These are phyloP conservation scores for Mesoligia furuncula DNA, from an alignment of 2,888 invertebrate genomes.

Conservation along the genomic window DNA sequence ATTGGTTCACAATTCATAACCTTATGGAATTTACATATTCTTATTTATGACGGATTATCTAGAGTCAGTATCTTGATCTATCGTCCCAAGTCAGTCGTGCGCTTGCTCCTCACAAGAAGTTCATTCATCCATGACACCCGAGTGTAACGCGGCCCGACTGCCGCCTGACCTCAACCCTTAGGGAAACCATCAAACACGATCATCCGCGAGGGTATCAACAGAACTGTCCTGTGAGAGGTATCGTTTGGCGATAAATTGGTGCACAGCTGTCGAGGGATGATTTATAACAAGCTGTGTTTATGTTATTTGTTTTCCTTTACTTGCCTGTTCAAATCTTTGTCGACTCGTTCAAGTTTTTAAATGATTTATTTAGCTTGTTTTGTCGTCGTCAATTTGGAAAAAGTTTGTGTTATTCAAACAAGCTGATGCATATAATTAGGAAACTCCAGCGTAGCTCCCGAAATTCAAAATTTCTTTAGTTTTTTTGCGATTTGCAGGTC, in stretches of 20 bases:
- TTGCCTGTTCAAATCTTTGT: constrained; percentile 4
- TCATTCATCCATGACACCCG: constrained; percentile 40
- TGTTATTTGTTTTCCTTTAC: constrained; percentile 27
- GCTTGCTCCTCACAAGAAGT: constrained; percentile 29
- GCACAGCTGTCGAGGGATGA: constrained; percentile 47
- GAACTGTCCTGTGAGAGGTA: constrained; percentile 41
- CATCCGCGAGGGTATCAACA: constrained; percentile 41
- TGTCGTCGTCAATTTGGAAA: neutral
- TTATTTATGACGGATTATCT: constrained; percentile 4
- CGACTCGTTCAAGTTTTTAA: neutral
- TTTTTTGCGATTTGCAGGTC: no score
- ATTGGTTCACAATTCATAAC: neutral
- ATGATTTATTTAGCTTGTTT: neutral
- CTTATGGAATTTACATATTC: neutral
- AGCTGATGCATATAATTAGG: neutral
- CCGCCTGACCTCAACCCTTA: constrained; percentile 43
- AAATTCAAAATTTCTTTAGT: neutral
- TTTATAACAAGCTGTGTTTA: constrained; percentile 40
- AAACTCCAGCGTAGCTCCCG: neutral
- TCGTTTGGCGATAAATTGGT: constrained; percentile 50
- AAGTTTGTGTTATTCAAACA: neutral
- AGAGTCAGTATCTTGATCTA: constrained; percentile 15
- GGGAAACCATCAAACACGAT: constrained; percentile 49
- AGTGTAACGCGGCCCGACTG: constrained; percentile 32
- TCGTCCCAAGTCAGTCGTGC: constrained; percentile 37